Base-by-base conservation (phyloP, 2,113 vertebrate species). In the Pelecanus crispus region DNA sequence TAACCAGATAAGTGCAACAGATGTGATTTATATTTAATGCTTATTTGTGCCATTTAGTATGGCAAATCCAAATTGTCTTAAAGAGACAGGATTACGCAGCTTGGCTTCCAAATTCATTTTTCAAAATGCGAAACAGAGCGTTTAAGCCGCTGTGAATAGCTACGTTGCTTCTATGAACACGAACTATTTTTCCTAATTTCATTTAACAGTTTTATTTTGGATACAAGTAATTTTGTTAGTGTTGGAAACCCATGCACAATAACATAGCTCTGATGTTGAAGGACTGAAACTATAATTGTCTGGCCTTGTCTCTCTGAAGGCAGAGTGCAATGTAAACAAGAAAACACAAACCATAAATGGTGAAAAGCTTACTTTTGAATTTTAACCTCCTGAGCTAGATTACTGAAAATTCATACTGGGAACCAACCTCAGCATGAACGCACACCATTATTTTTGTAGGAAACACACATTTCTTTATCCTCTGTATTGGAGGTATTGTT, bases 141-240 rank as follows among this genome's bases (percentile, higher is more conserved):
- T 89, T 88, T 91, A 81, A 94, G 73, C 36, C 1, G 4, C 70
- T 82, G 31, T 79, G 65, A 92, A 91, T 95, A 94, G 66, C 63
- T 65, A 2, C 31, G 14, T 68, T 82, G 40, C 82, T 95, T 49
- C 66, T 92, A 75, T 72, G 90, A 90, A 83, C 42, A 9, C 74
- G 75, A 91, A 94, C 32, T 93, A 86, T 92, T 94, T 95, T 94
- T 96, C 77, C 94, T 94, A 94, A 94, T 97, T 97, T 95, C 83
- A 96, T 96, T 95, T 94, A 78, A 84, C 7, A 13, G 92, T 77
- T 96, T 94, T 96, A 92, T 96, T 96, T 95, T 97, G 96, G 95
- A 93, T 89, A 96, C 95, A 75, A 96, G 86, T 61, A 47, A 71
- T 94, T 88, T 86, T 95, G 94, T 94, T 96, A 79, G 73, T 75